Percentiles rank a stretch among this genome's conserved stretches.
Conservation (phyloP, 2,113 vertebrate genomes). For the Pangasianodon gigas region DNA sequence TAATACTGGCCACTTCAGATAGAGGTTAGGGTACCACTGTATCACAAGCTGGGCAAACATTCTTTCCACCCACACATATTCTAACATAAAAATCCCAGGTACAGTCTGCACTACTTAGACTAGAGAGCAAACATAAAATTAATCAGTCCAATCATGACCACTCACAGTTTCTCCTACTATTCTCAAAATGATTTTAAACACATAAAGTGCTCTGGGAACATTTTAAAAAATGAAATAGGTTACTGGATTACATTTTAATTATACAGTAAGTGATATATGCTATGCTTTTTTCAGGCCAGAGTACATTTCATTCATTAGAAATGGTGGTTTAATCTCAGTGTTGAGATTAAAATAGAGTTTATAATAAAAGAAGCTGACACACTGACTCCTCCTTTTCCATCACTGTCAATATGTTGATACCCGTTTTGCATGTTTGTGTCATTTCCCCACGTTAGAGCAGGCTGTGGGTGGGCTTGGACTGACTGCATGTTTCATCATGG, state of each 20-base stretch:
- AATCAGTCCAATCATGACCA: constrained; percentile 5
- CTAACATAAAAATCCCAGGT: constrained; percentile 22
- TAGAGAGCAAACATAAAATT: constrained; percentile 41
- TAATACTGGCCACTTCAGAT: background rate
- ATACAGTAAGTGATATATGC: constrained; percentile 38
- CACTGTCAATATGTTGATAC: background rate
- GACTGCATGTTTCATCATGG: constrained; percentile 39
- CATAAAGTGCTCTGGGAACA: background rate
- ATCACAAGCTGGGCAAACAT: constrained; percentile 38
- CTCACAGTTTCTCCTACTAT: constrained; percentile 1
- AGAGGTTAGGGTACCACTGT: constrained; percentile 43
- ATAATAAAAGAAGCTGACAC: background rate
- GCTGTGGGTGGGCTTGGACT: constrained; percentile 65
- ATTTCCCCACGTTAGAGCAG: constrained; percentile 57
- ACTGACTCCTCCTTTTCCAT: background rate
- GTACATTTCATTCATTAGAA: constrained; percentile 28
- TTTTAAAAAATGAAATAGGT: constrained; percentile 6
- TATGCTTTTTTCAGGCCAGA: constrained; percentile 9
- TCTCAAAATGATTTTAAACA: constrained; percentile 29
- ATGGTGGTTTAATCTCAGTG: constrained; percentile 40
- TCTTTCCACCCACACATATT: constrained; percentile 27
- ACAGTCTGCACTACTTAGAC: constrained; percentile 22
- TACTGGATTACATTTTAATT: constrained; percentile 32
- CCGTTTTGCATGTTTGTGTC: constrained; percentile 55
- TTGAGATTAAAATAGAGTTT: constrained; percentile 33